Evolutionary conservation across 2,797 vertebrate genomes (phyloP).

Genomic region (Pempheris klunzingeri): DNA sequence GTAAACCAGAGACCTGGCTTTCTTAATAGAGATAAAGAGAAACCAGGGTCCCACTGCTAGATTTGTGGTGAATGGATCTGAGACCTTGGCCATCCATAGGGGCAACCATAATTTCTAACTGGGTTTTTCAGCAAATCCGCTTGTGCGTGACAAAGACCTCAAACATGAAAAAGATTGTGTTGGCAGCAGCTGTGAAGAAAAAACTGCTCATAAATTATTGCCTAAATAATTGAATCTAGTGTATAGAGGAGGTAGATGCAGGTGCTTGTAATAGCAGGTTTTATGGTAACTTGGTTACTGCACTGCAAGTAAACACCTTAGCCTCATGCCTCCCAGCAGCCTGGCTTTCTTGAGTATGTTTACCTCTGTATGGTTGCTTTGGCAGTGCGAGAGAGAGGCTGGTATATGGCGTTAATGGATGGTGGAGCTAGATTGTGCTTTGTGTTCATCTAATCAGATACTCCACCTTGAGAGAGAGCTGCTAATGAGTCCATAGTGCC

Average conservation of each 20-base stretch:
- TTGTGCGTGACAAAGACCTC: not conserved
- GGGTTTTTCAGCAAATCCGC: not conserved
- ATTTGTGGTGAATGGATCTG: not conserved
- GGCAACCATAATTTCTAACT: not conserved
- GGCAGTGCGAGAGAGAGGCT: not conserved
- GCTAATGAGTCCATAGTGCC: slow-evolving; percentile 33
- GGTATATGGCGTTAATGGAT: slow-evolving; percentile 32
- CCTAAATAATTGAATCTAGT: not conserved
- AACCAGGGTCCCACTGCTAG: not conserved
- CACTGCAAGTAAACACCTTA: slow-evolving; percentile 10
- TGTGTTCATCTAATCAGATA: slow-evolving; percentile 26
- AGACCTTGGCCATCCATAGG: not conserved
- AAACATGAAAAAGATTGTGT: not conserved
- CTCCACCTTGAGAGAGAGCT: slow-evolving; percentile 18
- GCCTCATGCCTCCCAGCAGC: slow-evolving; percentile 9
- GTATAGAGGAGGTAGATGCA: not conserved
- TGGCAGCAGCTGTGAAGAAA: not conserved
- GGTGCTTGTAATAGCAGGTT: not conserved
- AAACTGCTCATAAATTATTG: not conserved
- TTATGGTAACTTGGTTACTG: slow-evolving; percentile 19
- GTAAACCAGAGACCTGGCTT: not conserved
- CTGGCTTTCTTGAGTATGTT: slow-evolving; percentile 8
- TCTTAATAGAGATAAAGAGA: not conserved
- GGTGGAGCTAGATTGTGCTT: not conserved
- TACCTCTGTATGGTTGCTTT: not conserved